Conservation (phyloP, 2,797 vertebrate genomes). For the Eupleurogrammus muticus region DNA sequence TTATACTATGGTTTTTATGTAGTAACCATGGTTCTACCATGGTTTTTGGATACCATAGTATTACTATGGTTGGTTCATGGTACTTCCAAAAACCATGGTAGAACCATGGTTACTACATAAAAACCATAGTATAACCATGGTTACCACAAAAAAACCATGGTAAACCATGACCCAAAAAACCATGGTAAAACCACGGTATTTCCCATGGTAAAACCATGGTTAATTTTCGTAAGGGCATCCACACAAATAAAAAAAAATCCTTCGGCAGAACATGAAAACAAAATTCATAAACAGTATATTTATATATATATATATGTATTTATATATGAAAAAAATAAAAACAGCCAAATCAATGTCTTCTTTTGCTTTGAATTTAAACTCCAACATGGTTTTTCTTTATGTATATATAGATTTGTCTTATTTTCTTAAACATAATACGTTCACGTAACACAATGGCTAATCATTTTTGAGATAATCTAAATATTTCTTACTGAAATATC, state of each 20-base stretch:
- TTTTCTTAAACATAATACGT: slow-evolving; percentile 71
- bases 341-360: slow-evolving; percentile 55
- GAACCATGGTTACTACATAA: no score
- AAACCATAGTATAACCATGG: no score
- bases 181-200: no score
- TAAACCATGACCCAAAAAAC: no score
- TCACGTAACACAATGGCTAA: slow-evolving; percentile 76
- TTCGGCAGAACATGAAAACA: slow-evolving; percentile 76
- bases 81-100: no score
- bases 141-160: no score
- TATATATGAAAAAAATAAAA: slow-evolving; percentile 43
- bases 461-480: slow-evolving; percentile 57
- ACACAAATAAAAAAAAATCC: slow-evolving; percentile 26
- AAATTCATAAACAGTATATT: slow-evolving; percentile 55
- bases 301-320: slow-evolving; percentile 9
- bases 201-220: no score
- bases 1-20: no score
- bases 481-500: slow-evolving; percentile 62
- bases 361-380: slow-evolving; percentile 61
- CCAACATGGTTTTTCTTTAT: slow-evolving; percentile 62
- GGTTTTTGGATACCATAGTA: no score
- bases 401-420: slow-evolving; percentile 73
- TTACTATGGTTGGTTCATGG: no score
- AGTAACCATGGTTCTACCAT: no score
- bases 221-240: no score